Evolutionary conservation across 2,113 vertebrate genomes (phyloP), one percentile per base, ranked within the genome.

Genomic region (Cyprinodon brontotheroides): DNA sequence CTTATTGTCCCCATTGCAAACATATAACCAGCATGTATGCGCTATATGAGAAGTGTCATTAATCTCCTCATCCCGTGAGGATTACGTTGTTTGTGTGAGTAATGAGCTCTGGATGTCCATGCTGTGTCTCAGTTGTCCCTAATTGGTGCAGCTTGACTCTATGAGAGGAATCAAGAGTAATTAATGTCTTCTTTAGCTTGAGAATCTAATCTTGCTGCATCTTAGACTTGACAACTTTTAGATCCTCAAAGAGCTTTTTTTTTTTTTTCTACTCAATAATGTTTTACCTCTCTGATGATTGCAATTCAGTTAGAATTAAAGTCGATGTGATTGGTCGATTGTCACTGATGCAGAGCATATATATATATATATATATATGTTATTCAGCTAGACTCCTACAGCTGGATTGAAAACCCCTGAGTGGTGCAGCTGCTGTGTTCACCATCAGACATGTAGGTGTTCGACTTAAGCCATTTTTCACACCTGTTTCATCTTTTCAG

Each of bases 71-170:
- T 88, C 89, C 84, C 65, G 10, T 1, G 82, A 86, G 87, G 83
- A 68, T 70, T 17, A 74, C 45, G 85, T 80, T 86, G 87, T 89
- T 87, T 89, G 78, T 69, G 60, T 91, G 81, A 87, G 86, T 89
- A 89, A 92, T 90, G 87, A 89, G 88, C 79, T 90, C 82, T 45
- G 40, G 79, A 84, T 20, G 5, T 82, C 74, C 38, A 13, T 43
- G 36, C 77, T 22, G 72, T 82, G 84, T 85, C 79, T 79, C 81
- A 82, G 78, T 85, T 84, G 85, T 90, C 79, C 82, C 82, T 91
- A 89, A 91, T 91, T 91, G 88, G 61, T 89, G 78, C 70, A 53
- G 82, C 43, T 73, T 80, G 89, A 86, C 89, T 91, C 84, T 81
- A 81, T 91, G 91, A 88, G 83, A 74, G 40, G 69, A 71, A 88